Evolutionary conservation across 2,113 vertebrate species (phyloP).

Genomic region (Cariama cristata): DNA sequence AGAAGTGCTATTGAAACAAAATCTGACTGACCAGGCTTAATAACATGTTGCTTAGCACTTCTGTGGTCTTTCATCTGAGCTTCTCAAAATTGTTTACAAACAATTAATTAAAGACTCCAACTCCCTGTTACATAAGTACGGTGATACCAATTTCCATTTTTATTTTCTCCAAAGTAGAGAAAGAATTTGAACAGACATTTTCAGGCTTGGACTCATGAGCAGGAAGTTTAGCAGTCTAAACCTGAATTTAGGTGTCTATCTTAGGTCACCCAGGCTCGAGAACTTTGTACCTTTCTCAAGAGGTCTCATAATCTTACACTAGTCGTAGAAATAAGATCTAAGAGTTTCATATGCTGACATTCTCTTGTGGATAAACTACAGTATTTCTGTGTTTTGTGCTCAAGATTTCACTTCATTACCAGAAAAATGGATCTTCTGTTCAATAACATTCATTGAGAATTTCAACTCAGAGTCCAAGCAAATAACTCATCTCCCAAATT

Average conservation of each 20-base stretch:
- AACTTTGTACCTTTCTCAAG: neutral
- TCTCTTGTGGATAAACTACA: neutral
- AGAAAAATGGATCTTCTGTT: neutral
- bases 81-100: constrained; percentile 40
- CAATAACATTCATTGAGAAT: neutral
- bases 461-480: neutral
- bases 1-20: neutral
- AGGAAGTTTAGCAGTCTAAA: neutral
- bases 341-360: neutral
- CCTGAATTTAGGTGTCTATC: neutral
- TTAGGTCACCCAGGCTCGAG: neutral
- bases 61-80: constrained; percentile 18
- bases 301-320: neutral
- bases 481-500: neutral
- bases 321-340: neutral
- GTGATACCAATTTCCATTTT: neutral
- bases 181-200: neutral
- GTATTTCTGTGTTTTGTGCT: neutral
- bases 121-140: neutral
- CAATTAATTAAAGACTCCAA: constrained; percentile 26
- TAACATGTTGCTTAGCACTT: neutral
- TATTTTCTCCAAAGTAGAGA: neutral
- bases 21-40: neutral
- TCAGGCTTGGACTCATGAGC: neutral
- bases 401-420: neutral